A percentile compares a stretch with the other conserved stretches of the same genome.
Evolutionary conservation across 2,113 vertebrate species (phyloP).

Genomic region (human): DNA sequence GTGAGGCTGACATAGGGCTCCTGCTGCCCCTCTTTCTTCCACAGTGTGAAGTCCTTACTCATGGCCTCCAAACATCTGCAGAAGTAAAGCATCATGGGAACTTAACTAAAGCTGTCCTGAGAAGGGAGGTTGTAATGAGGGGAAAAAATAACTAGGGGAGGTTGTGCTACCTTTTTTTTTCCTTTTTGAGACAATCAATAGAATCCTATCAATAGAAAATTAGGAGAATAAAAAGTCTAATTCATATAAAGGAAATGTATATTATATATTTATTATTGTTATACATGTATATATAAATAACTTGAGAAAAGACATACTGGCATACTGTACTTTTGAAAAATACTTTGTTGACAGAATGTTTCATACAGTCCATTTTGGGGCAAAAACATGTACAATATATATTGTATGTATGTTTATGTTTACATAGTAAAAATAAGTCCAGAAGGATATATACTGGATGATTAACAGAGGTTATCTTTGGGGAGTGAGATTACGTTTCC

Average conservation of each 20-base stretch:
- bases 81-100: slow-evolving; percentile 59
- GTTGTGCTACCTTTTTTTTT: neutral
- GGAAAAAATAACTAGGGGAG: neutral
- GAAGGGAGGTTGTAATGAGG: neutral
- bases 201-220: slow-evolving; percentile 35
- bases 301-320: neutral
- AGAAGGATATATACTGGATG: slow-evolving; percentile 26
- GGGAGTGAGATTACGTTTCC: neutral
- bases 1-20: slow-evolving; percentile 94
- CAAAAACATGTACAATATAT: neutral
- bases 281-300: neutral
- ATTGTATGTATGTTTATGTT: neutral
- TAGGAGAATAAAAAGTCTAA: slow-evolving; percentile 22
- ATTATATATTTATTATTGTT: neutral
- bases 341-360: slow-evolving; percentile 4
- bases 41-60: slow-evolving; percentile 86
- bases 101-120: slow-evolving; percentile 68
- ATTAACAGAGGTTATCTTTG: slow-evolving; percentile 13
- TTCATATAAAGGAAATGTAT: neutral
- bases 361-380: neutral
- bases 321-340: neutral
- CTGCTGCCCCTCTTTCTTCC: slow-evolving; percentile 88
- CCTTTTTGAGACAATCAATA: neutral
- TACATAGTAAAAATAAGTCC: slow-evolving; percentile 13
- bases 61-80: slow-evolving; percentile 95